These are phyloP conservation scores for Muscicapa comitata DNA, from an alignment of 2,797 vertebrate genomes.

Conservation along the genomic window DNA sequence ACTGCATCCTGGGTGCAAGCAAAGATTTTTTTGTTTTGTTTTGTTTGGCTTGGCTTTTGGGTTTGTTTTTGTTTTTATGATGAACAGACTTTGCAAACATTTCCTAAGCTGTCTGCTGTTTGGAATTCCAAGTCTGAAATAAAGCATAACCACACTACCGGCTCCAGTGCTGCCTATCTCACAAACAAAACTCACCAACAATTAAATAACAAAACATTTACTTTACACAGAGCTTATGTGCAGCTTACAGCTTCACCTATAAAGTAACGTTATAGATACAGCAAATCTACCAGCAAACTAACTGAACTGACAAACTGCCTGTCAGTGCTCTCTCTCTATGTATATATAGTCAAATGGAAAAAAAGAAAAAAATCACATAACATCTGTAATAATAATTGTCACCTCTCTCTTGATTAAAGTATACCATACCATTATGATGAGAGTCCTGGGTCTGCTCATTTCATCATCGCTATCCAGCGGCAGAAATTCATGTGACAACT, in stretches of 20 bases:
- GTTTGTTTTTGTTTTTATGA: not conserved
- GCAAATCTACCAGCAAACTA: not conserved
- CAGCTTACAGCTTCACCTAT: not conserved
- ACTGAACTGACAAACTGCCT: not conserved
- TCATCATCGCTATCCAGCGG: slow-evolving; percentile 85
- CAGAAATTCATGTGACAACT: slow-evolving; percentile 86
- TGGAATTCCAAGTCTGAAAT: slow-evolving; percentile 32
- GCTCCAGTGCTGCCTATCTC: not conserved
- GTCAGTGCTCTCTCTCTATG: not conserved
- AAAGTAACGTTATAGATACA: slow-evolving; percentile 7
- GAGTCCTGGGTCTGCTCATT: slow-evolving; percentile 88
- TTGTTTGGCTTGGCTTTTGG: not conserved
- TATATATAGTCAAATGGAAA: not conserved
- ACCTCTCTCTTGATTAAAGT: not conserved
- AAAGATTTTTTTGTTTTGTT: not conserved
- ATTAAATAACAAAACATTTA: not conserved
- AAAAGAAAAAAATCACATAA: not conserved
- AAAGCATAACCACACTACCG: not conserved
- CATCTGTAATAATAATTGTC: slow-evolving; percentile 12
- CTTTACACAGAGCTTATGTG: not conserved
- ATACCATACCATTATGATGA: slow-evolving; percentile 90
- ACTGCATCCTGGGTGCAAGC: not conserved
- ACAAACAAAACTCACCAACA: not conserved
- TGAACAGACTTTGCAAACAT: not conserved
- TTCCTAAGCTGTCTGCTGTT: slow-evolving; percentile 10